Evolutionary conservation across 2,888 invertebrate species (phyloP).

Genomic region (Mythimna pallens): DNA sequence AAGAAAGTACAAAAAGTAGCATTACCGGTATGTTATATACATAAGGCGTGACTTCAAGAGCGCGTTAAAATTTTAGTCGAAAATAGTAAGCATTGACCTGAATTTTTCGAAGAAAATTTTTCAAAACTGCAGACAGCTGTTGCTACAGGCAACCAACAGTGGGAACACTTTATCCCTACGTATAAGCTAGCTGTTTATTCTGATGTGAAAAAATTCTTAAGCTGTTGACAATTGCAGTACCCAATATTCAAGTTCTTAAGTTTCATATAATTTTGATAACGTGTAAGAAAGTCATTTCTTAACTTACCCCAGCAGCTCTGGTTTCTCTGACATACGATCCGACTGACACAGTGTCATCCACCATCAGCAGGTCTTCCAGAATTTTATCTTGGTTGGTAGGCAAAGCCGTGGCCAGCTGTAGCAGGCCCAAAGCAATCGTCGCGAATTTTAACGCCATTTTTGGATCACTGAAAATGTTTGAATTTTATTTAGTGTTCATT

Average conservation of each 20-base stretch:
- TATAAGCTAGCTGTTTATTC: background rate
- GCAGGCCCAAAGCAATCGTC: conserved; percentile 73
- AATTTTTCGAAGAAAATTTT: background rate
- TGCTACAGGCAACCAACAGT: background rate
- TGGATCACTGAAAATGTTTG: conserved; percentile 31
- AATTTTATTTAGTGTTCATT: background rate
- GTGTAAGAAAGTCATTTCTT: background rate
- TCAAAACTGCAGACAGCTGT: background rate
- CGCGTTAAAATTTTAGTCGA: background rate
- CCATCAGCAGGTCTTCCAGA: conserved; percentile 81
- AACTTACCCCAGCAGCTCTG: conserved; percentile 88
- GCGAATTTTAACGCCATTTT: conserved; percentile 74
- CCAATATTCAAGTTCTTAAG: background rate
- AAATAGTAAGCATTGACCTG: background rate
- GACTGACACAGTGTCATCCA: conserved; percentile 89
- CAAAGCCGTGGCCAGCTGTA: conserved; percentile 74
- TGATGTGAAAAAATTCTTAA: background rate
- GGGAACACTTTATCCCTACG: background rate
- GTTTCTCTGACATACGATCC: conserved; percentile 91
- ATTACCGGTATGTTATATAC: background rate
- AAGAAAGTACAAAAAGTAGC: no score
- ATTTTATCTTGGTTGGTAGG: conserved; percentile 75
- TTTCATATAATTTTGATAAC: background rate
- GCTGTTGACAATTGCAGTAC: no score
- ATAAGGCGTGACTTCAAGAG: background rate